A percentile compares a stretch with the other conserved stretches of the same genome.
These are phyloP conservation scores for Proteles cristata DNA, from an alignment of 2,113 vertebrate species.

Conservation along the genomic window DNA sequence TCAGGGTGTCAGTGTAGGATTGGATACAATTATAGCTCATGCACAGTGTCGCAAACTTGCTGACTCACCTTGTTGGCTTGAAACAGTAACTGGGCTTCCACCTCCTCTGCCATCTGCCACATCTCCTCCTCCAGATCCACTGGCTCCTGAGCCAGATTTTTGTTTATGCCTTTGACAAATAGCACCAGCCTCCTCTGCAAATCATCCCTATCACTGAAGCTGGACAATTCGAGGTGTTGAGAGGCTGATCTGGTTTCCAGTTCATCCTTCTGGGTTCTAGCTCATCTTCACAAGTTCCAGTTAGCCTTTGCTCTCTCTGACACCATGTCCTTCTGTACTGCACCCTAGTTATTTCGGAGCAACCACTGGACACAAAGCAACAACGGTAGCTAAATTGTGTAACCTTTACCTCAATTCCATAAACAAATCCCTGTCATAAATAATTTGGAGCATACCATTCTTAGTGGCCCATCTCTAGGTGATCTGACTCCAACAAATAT, in stretches of 20 bases:
- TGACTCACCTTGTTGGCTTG: neutral
- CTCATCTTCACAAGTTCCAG: neutral
- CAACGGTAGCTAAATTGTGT: neutral
- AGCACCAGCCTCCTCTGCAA: neutral
- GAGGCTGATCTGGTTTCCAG: neutral
- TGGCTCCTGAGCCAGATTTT: neutral
- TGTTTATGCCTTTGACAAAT: neutral
- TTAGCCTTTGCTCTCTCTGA: neutral
- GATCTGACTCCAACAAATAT: neutral
- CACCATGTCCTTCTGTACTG: neutral
- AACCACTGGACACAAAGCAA: neutral
- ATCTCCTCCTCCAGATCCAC: neutral
- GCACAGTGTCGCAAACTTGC: fast-evolving
- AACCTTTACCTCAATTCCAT: neutral
- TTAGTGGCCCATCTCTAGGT: neutral
- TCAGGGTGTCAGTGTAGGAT: neutral
- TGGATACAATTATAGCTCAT: neutral
- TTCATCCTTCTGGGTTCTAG: neutral
- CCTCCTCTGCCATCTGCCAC: too few relatives aligned
- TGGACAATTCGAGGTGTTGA: neutral
- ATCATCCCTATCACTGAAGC: neutral
- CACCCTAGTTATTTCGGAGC: neutral
- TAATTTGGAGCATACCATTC: neutral
- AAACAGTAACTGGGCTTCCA: neutral
- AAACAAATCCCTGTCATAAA: neutral